Conservation (phyloP, 2,113 vertebrate genomes). For the Axis porcinus region DNA sequence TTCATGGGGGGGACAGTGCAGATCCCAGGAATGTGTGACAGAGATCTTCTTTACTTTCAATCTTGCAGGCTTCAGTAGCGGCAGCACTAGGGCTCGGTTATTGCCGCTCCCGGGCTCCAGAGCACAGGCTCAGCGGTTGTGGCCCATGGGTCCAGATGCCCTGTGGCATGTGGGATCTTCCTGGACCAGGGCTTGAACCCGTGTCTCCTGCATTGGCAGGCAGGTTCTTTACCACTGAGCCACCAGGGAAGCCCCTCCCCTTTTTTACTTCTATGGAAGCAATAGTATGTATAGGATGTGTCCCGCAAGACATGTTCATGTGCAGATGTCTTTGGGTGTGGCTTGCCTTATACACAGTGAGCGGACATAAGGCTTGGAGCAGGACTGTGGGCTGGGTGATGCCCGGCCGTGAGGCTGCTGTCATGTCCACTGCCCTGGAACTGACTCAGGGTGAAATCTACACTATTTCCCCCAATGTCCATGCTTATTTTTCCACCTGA, state of each 20-base stretch:
- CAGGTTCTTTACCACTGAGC: not conserved
- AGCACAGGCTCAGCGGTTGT: not conserved
- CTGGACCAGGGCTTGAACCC: not conserved
- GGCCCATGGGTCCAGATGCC: not conserved
- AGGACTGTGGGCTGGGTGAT: not conserved
- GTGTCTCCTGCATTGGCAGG: not conserved
- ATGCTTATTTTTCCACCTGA: not conserved
- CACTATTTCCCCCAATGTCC: not conserved
- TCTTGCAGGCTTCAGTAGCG: not conserved
- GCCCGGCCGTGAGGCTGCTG: fast-evolving
- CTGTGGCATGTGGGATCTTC: fast-evolving
- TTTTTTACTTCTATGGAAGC: not conserved
- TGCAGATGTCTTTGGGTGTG: not conserved
- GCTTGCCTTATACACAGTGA: not conserved
- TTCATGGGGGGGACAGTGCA: fast-evolving
- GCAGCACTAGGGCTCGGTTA: not conserved
- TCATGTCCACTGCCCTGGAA: not conserved
- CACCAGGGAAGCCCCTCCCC: not conserved
- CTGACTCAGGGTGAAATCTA: not conserved
- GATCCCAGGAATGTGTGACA: too few species aligned
- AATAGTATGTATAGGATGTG: too few species aligned
- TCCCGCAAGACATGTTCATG: not conserved
- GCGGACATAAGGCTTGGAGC: not conserved
- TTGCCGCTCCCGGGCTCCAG: not conserved
- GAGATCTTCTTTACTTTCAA: not conserved